Evolutionary conservation across 2,888 invertebrate species (phyloP), one percentile per base, ranked within the genome.

Genomic region (Fragum whitleyi): DNA sequence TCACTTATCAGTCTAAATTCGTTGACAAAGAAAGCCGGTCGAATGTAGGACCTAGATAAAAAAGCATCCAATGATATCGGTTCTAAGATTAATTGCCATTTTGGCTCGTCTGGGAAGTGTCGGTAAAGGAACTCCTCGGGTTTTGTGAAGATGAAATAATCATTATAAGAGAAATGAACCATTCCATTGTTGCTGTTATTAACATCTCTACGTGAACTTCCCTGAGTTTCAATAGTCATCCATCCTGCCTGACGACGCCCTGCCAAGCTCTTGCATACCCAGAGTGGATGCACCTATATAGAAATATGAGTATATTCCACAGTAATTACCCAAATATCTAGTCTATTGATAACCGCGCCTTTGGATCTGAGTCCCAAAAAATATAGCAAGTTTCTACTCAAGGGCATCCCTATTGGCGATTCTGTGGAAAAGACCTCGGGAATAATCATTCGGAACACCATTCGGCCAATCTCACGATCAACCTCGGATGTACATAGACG

Each of bases 51-150:
- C 23, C 57, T 69, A 29, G 62, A 59, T 19, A 81, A 47, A 70
- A 83, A 87, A 9, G 74, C 57, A 6, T 81, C 79, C 11, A 71
- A 39, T 16, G 81, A 62, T 47, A 85, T 74, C 6, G 85, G 76
- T 16, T 75, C 72, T 3, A 23, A 19, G 19, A 85, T 19, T 14
- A 87, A 62, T 57, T 87, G 87, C 87, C 87, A 87, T 53, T 75
- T 71, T 61, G 73, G 68, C 23, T 85, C 81, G n/a, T 85, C 85
- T 0, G 87, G 83, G 28, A 85, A 79, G 53, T 85, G 83, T 29
- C 74, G 69, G 62, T 83, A 80, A 16, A 84, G 62, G 51, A 87
- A 87, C 74, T 87, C 82, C 11, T 79, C 77, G 0, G 87, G 87
- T 9, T 87, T 78, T 1, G 81, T 82, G 47, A 87, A 84, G 7